A percentile compares a stretch with the other conserved stretches of the same genome.
Evolutionary conservation across 2,888 invertebrate species (phyloP).

Genomic region (Drosophila neutralis): DNA sequence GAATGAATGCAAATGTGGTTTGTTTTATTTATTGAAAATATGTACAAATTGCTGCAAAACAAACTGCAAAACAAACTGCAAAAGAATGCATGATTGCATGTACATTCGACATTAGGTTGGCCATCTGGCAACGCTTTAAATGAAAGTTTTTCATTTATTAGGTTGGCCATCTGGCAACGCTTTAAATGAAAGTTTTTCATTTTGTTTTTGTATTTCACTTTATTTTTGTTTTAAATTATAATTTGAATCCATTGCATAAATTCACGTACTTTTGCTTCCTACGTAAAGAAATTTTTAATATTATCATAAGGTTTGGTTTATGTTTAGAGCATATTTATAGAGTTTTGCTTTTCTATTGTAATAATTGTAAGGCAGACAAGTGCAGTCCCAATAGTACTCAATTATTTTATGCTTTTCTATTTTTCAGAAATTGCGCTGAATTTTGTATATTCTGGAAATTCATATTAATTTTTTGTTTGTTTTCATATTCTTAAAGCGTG

Average conservation of each 20-base stretch:
- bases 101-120: not conserved
- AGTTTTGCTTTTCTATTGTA: slow-evolving; percentile 26
- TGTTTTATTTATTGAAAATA: slow-evolving; percentile 12
- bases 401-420: slow-evolving; percentile 23
- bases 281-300: slow-evolving; percentile 63
- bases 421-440: slow-evolving; percentile 16
- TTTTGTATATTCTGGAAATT: slow-evolving; percentile 25
- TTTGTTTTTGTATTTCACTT: slow-evolving; percentile 26
- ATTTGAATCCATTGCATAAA: slow-evolving; percentile 57
- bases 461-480: slow-evolving; percentile 26
- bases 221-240: slow-evolving; percentile 65
- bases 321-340: slow-evolving; percentile 30
- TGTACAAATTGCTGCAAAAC: not conserved
- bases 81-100: not conserved
- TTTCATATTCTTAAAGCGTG: slow-evolving; percentile 41
- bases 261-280: slow-evolving; percentile 47
- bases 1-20: slow-evolving; percentile 34
- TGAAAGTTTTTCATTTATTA: slow-evolving; percentile 5
- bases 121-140: slow-evolving; percentile 1
- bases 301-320: slow-evolving; percentile 58
- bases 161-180: slow-evolving; percentile 1
- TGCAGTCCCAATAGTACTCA: slow-evolving; percentile 67
- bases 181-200: slow-evolving; percentile 4
- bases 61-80: not conserved
- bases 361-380: slow-evolving; percentile 71